Evolutionary conservation across 2,797 vertebrate genomes (phyloP).

Genomic region (Sebastes cheni): DNA sequence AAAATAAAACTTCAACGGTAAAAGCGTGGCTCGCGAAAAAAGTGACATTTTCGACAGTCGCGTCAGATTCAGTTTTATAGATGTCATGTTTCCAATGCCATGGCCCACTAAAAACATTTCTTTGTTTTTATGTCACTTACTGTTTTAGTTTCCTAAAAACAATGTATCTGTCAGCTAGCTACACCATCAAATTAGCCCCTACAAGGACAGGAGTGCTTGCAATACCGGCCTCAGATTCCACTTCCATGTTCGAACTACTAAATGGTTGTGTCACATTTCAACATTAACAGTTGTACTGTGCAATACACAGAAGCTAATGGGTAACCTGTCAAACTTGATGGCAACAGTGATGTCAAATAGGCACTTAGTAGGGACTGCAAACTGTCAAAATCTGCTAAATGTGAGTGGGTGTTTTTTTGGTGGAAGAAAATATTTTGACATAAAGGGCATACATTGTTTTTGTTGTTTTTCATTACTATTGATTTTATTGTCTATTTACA

Average conservation of each 20-base stretch:
- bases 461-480: constrained; percentile 67
- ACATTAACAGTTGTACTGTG: constrained; percentile 19
- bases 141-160: constrained; percentile 39
- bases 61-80: constrained; percentile 65
- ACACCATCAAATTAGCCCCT: constrained; percentile 25
- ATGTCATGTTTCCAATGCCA: constrained; percentile 55
- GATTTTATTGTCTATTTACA: constrained; percentile 78
- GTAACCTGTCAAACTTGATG: constrained; percentile 39
- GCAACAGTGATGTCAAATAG: constrained; percentile 64
- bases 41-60: constrained; percentile 36
- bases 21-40: constrained; percentile 31
- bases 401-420: constrained; percentile 53
- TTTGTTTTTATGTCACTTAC: constrained; percentile 27
- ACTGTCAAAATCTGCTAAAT: constrained; percentile 63
- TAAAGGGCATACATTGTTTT: constrained; percentile 83
- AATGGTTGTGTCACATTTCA: constrained; percentile 31
- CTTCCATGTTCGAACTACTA: constrained; percentile 17
- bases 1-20: constrained; percentile 43
- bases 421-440: constrained; percentile 70
- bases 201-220: constrained; percentile 34
- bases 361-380: constrained; percentile 62
- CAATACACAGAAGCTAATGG: constrained; percentile 33
- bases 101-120: constrained; percentile 30
- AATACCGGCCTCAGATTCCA: constrained; percentile 40
- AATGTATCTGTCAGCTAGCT: constrained; percentile 40